These are phyloP conservation scores for Sula dactylatra DNA, from an alignment of 2,113 vertebrate genomes.

Conservation along the genomic window DNA sequence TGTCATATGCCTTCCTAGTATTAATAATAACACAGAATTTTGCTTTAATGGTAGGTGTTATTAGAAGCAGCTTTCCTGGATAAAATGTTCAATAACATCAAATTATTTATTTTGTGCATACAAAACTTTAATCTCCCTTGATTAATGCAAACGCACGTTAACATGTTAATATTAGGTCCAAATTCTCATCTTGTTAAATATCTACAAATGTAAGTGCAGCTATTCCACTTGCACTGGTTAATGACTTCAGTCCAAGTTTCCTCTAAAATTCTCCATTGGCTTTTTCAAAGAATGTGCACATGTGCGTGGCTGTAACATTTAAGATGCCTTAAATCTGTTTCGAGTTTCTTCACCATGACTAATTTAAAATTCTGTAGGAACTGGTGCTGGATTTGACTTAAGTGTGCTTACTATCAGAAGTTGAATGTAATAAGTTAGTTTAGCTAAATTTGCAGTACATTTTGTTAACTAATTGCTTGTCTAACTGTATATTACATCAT, in stretches of 20 bases:
- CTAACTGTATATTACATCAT: background rate
- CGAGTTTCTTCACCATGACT: background rate
- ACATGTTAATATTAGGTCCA: background rate
- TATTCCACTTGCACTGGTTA: background rate
- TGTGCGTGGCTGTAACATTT: background rate
- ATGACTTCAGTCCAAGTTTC: background rate
- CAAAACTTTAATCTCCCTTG: background rate
- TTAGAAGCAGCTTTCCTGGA: background rate
- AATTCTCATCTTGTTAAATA: background rate
- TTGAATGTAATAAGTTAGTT: background rate
- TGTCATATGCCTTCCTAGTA: background rate
- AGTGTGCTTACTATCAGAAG: background rate
- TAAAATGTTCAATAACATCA: background rate
- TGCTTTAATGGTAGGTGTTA: background rate
- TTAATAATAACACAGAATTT: background rate
- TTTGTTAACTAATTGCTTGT: background rate
- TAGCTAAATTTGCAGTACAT: background rate
- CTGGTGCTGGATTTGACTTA: background rate
- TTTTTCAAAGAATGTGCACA: background rate
- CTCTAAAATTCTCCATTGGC: background rate
- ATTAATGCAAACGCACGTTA: background rate
- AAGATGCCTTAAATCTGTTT: background rate
- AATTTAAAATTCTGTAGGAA: background rate
- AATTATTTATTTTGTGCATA: background rate
- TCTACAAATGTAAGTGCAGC: background rate